Evolutionary conservation across 2,113 vertebrate genomes (phyloP).

Genomic region (Lonchura striata): DNA sequence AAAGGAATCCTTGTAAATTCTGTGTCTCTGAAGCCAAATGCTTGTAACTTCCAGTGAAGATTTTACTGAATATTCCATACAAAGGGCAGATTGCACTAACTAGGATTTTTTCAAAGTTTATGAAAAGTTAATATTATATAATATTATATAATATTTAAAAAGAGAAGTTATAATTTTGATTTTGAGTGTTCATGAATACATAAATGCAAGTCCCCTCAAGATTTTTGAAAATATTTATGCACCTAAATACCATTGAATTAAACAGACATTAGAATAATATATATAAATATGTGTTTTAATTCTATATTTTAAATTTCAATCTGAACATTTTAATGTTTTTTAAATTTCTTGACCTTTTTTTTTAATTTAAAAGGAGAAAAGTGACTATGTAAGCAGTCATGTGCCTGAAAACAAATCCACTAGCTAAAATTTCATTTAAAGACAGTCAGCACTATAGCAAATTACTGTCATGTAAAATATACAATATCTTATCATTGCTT

Average conservation of each 20-base stretch:
- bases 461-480: neutral
- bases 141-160: neutral
- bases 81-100: neutral
- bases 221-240: neutral
- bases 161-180: neutral
- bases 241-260: neutral
- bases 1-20: constrained; percentile 17
- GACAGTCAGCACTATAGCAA: neutral
- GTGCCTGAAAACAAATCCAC: neutral
- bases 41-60: neutral
- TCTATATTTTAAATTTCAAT: neutral
- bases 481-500: neutral
- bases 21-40: neutral
- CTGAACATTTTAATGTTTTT: neutral
- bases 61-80: neutral
- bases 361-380: neutral
- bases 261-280: neutral
- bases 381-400: neutral
- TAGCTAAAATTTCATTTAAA: neutral
- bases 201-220: neutral
- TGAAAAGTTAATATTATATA: neutral
- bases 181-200: neutral
- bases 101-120: neutral
- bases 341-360: neutral
- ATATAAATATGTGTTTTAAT: neutral